A percentile compares a stretch with the other conserved stretches of the same genome.
These are phyloP conservation scores for Augochlorella aurata DNA, from an alignment of 2,888 invertebrate species.

Conservation along the genomic window DNA sequence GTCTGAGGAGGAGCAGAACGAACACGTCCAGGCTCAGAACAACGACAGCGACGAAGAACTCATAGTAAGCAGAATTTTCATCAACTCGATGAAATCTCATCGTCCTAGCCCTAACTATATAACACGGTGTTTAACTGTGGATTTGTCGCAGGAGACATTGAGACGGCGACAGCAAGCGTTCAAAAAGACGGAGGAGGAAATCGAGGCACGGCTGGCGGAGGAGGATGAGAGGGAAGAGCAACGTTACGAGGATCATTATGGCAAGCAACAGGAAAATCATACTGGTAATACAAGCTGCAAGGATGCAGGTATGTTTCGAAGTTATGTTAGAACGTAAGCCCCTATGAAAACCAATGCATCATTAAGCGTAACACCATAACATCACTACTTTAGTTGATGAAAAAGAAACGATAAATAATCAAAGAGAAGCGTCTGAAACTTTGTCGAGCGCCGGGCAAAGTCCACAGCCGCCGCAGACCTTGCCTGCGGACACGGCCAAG, in stretches of 20 bases:
- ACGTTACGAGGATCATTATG: conserved; percentile 68
- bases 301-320: conserved; percentile 77
- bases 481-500: conserved; percentile 62
- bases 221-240: conserved; percentile 83
- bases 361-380: conserved; percentile 66
- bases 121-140: not conserved
- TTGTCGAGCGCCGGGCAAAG: conserved; percentile 76
- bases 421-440: conserved; percentile 79
- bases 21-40: conserved; percentile 80
- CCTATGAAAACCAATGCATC: conserved; percentile 30
- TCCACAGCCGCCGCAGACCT: conserved; percentile 72
- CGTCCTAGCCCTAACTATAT: too few relatives aligned
- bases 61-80: conserved; percentile 85
- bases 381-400: conserved; percentile 79
- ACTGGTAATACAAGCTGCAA: conserved; percentile 80
- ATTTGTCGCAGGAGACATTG: conserved; percentile 84
- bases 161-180: conserved; percentile 87
- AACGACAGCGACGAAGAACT: conserved; percentile 89
- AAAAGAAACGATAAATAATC: conserved; percentile 79
- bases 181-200: conserved; percentile 89
- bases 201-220: conserved; percentile 87
- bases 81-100: too few relatives aligned
- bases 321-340: conserved; percentile 49
- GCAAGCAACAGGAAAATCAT: conserved; percentile 74
- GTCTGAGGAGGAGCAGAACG: conserved; percentile 82